Evolutionary conservation across 2,797 vertebrate species (phyloP), one percentile per base, ranked within the genome.

Genomic region (Leptoclinus maculatus): DNA sequence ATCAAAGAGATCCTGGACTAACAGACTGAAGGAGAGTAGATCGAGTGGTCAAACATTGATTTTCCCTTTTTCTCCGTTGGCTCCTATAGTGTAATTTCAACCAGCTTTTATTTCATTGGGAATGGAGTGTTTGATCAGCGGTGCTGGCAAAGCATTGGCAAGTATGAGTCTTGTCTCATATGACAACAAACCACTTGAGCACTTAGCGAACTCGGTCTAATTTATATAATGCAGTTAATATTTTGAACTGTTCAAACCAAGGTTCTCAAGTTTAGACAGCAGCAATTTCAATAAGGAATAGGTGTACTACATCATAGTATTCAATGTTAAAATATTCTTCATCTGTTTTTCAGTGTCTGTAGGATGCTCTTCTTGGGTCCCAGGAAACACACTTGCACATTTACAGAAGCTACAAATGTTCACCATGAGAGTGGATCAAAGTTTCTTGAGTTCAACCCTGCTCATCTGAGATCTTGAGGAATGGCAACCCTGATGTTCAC

Each of bases 1-100:
- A 92, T 98, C 82, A 96, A 88, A 53, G 95, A 97, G 91, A 95
- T 99, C 83, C 92, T 99, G 92, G 97, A 98, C 83, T 98, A 92
- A 95, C 45, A 1, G 60, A 71, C 66, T 47, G 76, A 59, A 32
- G 66, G 25, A 82, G 75, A 83, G 72, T 59, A 62, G 64, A 90
- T 86, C 70, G 76, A 74, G 68, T 83, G 75, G 66, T 59, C 66
- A 72, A 57, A 79, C 54, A 83, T 75, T 74, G 83, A 85, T 89
- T 90, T 88, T 79, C 62, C 21, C 5, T 38, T 59, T 82, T 82
- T 71, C 59, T 76, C 49, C 13, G 3, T 68, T 71, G 57, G 71
- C 80, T 82, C 72, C 62, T 60, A 19, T 41, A 75, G 71, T 81
- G 64, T 81, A 49, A 77, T 82, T 87, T 82, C 73, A 83, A 45